These are phyloP conservation scores for Slavum lentiscoides DNA, from an alignment of 2,888 invertebrate genomes.

Conservation along the genomic window DNA sequence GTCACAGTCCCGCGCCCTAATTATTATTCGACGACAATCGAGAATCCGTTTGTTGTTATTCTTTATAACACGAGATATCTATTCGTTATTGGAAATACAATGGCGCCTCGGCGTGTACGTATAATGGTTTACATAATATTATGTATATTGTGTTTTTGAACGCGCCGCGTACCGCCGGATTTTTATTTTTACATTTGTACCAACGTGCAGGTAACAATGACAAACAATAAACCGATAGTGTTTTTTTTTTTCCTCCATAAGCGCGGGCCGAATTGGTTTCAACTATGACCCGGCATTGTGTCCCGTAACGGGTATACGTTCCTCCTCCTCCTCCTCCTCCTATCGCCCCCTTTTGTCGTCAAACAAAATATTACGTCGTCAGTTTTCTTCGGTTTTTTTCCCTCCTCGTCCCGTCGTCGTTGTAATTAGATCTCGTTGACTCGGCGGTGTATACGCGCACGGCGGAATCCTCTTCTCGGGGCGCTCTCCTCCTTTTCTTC, in stretches of 20 bases:
- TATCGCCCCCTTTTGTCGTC: neutral
- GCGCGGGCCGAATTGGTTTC: conserved; percentile 47
- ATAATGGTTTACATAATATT: conserved; percentile 41
- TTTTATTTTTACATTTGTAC: conserved; percentile 15
- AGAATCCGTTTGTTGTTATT: neutral
- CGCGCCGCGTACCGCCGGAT: conserved; percentile 41
- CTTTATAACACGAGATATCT: neutral
- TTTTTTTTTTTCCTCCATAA: neutral
- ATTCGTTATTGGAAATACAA: conserved; percentile 22
- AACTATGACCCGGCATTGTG: conserved; percentile 52
- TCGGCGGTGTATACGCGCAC: conserved; percentile 4
- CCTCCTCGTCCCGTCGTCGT: neutral
- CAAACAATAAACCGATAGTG: conserved; percentile 47
- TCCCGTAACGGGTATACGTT: neutral
- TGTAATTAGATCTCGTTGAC: conserved; percentile 50
- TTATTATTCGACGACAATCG: too few species aligned
- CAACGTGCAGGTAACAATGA: conserved; percentile 29
- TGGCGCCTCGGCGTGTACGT: conserved; percentile 25
- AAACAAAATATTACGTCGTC: conserved; percentile 47
- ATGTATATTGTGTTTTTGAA: conserved; percentile 29
- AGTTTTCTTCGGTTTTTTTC: conserved; percentile 9
- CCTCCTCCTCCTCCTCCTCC: neutral
- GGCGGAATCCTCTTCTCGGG: conserved; percentile 11
- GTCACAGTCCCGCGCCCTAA: too few species aligned
- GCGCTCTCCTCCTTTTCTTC: neutral